Evolutionary conservation across 1,140 invertebrate genomes (phyloP), one percentile per base, ranked within the genome.

Genomic region (Anastrepha obliqua): DNA sequence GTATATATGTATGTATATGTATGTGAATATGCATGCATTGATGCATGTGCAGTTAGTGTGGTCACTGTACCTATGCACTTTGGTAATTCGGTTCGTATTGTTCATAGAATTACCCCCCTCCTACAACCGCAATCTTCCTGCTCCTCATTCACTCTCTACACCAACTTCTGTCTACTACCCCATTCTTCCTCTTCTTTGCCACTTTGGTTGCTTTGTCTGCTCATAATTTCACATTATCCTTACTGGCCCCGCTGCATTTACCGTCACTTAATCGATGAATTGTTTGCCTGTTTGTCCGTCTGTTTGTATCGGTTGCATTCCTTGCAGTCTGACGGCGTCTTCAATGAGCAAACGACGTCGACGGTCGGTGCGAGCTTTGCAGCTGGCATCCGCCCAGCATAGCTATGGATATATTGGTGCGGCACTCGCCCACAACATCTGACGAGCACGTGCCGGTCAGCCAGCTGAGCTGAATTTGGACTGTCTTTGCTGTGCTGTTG

Each of bases 191-290:
- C 74, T n/a, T 81, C 74, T 20, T 55, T 8, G 47, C 4, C 74
- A 58, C 47, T 20, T 55, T 55, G 44, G 47, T 8, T 29, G 74
- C 20, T 29, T 58, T 39, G 74, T 81, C 74, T 58, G 74, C 74
- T 55, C 74, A 55, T 81, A 81, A 58, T 81, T 74, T 55, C n/a
- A 20, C 47, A 58, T 81, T 81, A 81, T 81, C 74, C 74, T 81
- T 55, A 3, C 51, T 13, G 15, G n/a, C 2, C 47, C 2, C 47
- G 7, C n/a, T n/a, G 20, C n/a, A n/a, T 7, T n/a, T 44, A 17
- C 7, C 70, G 13, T 51, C 70, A 51, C 39, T 78, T 51, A 78
- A 55, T 51, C 42, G 70, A 44, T n/a, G 70, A n/a, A 15, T 44
- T 17, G 44, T 51, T 20, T 81, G 47, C n/a, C 44, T n/a, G 15